phyloP scores from a whole-genome alignment of 1,140 invertebrate genomes.

The Elymnias hypermnestra region DNA sequence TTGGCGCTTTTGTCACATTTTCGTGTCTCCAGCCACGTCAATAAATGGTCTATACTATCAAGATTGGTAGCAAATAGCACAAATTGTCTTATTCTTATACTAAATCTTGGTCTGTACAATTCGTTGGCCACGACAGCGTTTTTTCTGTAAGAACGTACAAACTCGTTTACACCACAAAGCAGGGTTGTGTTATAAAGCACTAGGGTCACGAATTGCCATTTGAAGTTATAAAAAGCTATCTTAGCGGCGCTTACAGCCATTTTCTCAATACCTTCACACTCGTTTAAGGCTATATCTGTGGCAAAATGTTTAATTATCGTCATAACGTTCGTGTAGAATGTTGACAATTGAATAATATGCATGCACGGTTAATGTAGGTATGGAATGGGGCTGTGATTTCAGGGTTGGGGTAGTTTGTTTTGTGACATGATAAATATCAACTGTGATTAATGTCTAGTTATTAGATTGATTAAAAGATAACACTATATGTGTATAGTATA shows the following conservation, averaged over 20 bases:
- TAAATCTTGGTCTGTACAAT: constrained; percentile 19
- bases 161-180: constrained; percentile 28
- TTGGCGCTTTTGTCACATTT: constrained; percentile 42
- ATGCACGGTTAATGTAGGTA: constrained; percentile 6
- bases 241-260: constrained; percentile 42
- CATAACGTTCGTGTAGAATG: constrained; percentile 30
- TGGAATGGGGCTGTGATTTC: constrained; percentile 3
- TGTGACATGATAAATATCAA: not conserved
- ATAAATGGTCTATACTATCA: constrained; percentile 24
- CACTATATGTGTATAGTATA: too few species aligned
- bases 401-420: constrained; percentile 4
- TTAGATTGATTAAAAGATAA: constrained; percentile 1
- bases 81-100: constrained; percentile 38
- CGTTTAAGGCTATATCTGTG: constrained; percentile 13
- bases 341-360: constrained; percentile 18
- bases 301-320: constrained; percentile 8
- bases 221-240: constrained; percentile 46
- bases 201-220: constrained; percentile 45
- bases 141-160: constrained; percentile 37
- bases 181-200: constrained; percentile 42
- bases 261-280: constrained; percentile 21
- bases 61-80: constrained; percentile 41
- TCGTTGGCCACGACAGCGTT: constrained; percentile 30
- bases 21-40: constrained; percentile 30
- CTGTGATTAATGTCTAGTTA: not conserved